Evolutionary conservation across 2,888 invertebrate genomes (phyloP).

Genomic region (Gibbula magus): DNA sequence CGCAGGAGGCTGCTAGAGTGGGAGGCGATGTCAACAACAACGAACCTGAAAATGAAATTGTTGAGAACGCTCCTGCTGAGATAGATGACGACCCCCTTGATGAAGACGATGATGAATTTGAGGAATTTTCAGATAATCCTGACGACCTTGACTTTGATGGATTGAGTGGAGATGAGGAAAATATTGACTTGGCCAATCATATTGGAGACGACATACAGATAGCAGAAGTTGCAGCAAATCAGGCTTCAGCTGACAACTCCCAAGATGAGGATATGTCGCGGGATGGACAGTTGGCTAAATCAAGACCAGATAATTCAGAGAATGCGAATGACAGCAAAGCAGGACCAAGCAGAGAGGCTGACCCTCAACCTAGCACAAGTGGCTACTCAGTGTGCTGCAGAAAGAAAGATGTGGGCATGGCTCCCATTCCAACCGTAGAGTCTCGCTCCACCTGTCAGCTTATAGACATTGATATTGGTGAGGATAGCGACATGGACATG

Average conservation of each 20-base stretch:
- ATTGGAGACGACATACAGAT: not conserved
- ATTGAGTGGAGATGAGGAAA: not conserved
- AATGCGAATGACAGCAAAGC: not conserved
- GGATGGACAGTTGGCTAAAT: not conserved
- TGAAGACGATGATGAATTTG: constrained; percentile 23
- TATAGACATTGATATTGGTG: constrained; percentile 12
- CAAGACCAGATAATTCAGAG: not conserved
- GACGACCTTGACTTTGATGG: not conserved
- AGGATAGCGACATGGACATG: not conserved
- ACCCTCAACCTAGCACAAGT: constrained; percentile 7
- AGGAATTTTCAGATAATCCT: not conserved
- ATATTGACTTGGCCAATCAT: not conserved
- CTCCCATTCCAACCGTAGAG: not conserved
- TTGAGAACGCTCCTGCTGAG: not conserved
- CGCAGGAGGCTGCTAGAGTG: constrained; percentile 19
- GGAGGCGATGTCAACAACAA: constrained; percentile 30
- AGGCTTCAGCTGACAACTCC: not conserved
- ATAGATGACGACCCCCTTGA: not conserved
- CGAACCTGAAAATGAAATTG: constrained; percentile 25
- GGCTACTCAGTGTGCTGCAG: not conserved
- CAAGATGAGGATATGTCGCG: not conserved
- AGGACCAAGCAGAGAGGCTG: not conserved
- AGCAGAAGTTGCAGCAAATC: not conserved
- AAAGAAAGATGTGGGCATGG: not conserved
- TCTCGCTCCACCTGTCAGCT: not conserved